These are phyloP conservation scores for Ichneumoninae sp. DNA, from an alignment of 2,888 invertebrate genomes.

Conservation along the genomic window DNA sequence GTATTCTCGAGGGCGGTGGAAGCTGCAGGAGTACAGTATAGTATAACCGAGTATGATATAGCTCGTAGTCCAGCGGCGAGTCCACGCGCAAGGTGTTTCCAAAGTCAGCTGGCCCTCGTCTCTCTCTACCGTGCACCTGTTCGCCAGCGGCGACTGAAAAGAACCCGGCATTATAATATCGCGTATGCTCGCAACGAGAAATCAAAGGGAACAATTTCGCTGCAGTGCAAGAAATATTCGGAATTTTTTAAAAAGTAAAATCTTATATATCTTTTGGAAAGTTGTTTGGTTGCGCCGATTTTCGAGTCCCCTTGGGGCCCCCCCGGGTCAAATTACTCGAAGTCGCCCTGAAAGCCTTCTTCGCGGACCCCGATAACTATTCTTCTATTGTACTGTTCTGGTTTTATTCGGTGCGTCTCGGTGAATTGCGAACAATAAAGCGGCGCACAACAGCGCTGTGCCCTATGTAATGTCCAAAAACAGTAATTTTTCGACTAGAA, in stretches of 20 bases:
- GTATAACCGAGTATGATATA: slow-evolving; percentile 1
- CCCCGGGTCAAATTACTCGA: too few species aligned
- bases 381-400: too few species aligned
- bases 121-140: slow-evolving; percentile 75
- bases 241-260: background rate
- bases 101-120: slow-evolving; percentile 77
- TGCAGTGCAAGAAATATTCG: background rate
- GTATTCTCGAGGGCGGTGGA: slow-evolving; percentile 48
- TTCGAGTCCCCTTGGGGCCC: too few species aligned
- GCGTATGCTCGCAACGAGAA: slow-evolving; percentile 39
- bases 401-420: too few species aligned
- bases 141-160: slow-evolving; percentile 65
- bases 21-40: slow-evolving; percentile 32
- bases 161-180: slow-evolving; percentile 59
- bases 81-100: slow-evolving; percentile 76
- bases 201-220: slow-evolving; percentile 22
- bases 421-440: too few species aligned
- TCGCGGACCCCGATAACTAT: too few species aligned
- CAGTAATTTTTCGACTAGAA: too few species aligned
- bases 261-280: too few species aligned
- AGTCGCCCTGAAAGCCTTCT: too few species aligned
- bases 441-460: too few species aligned
- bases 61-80: slow-evolving; percentile 57
- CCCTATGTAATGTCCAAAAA: too few species aligned
- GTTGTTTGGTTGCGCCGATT: too few species aligned